Base-by-base conservation (phyloP, 2,113 vertebrate genomes). In the Alouatta palliata region DNA sequence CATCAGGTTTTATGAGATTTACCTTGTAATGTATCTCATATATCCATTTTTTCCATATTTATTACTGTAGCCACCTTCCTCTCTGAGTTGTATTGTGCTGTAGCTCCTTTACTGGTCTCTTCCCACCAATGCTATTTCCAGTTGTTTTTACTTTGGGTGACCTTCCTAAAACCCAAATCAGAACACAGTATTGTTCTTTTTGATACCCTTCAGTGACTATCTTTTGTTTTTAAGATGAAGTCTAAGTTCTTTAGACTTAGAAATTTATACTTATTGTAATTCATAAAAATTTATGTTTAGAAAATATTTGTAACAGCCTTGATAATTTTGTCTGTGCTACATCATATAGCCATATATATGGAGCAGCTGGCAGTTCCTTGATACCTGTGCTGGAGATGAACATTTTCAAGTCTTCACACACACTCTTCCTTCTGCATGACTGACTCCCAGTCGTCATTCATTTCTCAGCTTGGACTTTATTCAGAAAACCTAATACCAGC, bases 1-100 rank as follows among this genome's bases (percentile, higher is more conserved):
- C 52, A 73, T 84, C 25, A 96, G 20, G 40, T 71, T 90, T 96
- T 95, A 73, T 90, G 56, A 93, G 82, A 80, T 90, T 89, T 86
- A 68, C 19, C 49, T 83, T 95, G 21, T 92, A 47, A 32, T 96
- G 8, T 70, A 87, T 71, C 37, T 90, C 49, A 92, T 87, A 13
- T 71, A 56, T 71, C 61, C 4, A 32, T 20, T 75, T 92, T n/a
- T 84, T 96, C 47, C 32, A 16, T 87, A 47, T 95, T 61, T 87
- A 54, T 76, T 93, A 83, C 77, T 56, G 45, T 80, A 58, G 66
- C 43, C 25, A n/a, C 40, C 56, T 94, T 96, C 52, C 30, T 90
- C 20, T 87, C 30, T 79, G 10, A 25, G 12, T 89, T 92, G 5
- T 47, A 16, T 37, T 88, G 43, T 87, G 20, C 43, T 13, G 16